Conservation (phyloP, 2,888 invertebrate species). For the Harpagoxenus sublaevis region DNA sequence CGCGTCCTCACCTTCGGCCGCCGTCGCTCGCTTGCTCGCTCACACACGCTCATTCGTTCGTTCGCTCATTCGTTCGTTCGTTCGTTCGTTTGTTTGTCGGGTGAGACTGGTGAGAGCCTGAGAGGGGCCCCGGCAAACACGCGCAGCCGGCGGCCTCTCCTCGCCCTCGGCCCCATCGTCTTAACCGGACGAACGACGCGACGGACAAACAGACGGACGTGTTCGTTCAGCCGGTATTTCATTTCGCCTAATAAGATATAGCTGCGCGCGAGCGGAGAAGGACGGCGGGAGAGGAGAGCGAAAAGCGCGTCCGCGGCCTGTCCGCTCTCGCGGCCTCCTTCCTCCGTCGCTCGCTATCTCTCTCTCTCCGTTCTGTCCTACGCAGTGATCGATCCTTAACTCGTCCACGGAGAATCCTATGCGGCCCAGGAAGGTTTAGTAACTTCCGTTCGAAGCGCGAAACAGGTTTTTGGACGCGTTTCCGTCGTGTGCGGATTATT, state of each 20-base stretch:
- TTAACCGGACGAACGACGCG: slow-evolving; percentile 71
- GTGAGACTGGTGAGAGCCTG: too few relatives aligned
- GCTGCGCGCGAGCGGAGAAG: slow-evolving; percentile 45
- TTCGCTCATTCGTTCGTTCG: background rate
- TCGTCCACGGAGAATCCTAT: background rate
- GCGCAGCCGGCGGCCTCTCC: slow-evolving; percentile 70
- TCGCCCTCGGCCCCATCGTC: slow-evolving; percentile 67
- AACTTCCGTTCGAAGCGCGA: background rate
- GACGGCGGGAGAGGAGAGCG: slow-evolving; percentile 23
- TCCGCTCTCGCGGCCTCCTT: slow-evolving; percentile 38
- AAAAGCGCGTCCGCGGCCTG: slow-evolving; percentile 10
- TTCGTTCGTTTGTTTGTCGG: background rate
- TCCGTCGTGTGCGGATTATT: background rate
- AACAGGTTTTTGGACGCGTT: background rate
- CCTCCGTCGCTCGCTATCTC: slow-evolving; percentile 26
- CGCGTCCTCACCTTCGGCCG: slow-evolving; percentile 51
- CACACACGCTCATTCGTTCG: background rate
- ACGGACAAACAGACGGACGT: slow-evolving; percentile 77
- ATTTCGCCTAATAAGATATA: slow-evolving; percentile 71
- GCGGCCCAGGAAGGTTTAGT: background rate
- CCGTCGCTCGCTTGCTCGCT: slow-evolving; percentile 21
- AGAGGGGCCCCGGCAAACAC: slow-evolving; percentile 75
- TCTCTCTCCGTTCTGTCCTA: slow-evolving; percentile 15
- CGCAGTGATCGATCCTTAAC: slow-evolving; percentile 20
- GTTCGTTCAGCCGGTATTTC: slow-evolving; percentile 68